These are phyloP conservation scores for Oligia fasciuncula DNA, from an alignment of 2,888 invertebrate species.

Conservation along the genomic window DNA sequence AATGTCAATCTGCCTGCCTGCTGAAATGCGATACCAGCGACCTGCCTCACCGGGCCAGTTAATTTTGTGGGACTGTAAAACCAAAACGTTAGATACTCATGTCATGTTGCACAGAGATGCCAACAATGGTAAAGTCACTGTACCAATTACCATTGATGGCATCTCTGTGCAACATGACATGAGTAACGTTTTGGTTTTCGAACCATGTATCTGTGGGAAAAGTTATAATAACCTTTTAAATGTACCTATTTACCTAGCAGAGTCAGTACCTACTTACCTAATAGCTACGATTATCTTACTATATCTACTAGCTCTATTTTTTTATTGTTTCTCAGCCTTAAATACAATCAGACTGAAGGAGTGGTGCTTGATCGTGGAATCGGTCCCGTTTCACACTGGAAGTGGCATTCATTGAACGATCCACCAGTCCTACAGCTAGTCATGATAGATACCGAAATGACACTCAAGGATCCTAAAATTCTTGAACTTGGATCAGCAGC, in stretches of 20 bases:
- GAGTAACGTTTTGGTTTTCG: not conserved
- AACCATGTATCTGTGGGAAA: not conserved
- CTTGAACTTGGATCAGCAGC: slow-evolving; percentile 72
- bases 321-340: slow-evolving; percentile 74
- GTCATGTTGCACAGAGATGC: no score
- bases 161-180: not conserved
- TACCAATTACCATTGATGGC: not conserved
- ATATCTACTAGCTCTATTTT: no score
- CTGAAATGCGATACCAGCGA: no score
- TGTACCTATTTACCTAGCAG: not conserved
- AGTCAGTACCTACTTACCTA: not conserved
- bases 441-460: slow-evolving; percentile 85
- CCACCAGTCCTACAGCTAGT: slow-evolving; percentile 85
- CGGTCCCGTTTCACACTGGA: slow-evolving; percentile 85
- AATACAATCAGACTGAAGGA: slow-evolving; percentile 87
- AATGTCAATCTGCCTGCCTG: no score
- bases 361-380: slow-evolving; percentile 81
- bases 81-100: no score
- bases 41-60: no score
- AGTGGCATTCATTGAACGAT: slow-evolving; percentile 87
- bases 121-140: no score
- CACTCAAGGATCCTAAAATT: slow-evolving; percentile 82
- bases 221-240: not conserved
- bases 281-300: not conserved
- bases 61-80: no score